Evolutionary conservation across 2,888 invertebrate species (phyloP), one percentile per base, ranked within the genome.

Genomic region (Chloromyia formosa): DNA sequence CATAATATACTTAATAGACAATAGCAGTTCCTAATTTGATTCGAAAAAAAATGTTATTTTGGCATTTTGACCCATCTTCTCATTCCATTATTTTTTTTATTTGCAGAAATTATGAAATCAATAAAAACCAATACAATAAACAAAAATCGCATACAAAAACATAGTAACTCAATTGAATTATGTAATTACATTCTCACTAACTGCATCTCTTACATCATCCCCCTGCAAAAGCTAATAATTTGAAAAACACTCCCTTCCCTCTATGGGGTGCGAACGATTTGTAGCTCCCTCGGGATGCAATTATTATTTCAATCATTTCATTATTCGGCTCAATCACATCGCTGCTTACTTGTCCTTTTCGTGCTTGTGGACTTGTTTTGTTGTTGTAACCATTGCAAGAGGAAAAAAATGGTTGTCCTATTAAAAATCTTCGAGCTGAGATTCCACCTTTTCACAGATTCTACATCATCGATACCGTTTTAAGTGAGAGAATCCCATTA

Each of bases 281-380:
- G 27, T 23, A 23, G 27, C 22, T 60, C 60, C 60, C 60, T 23
- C 23, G 60, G 10, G 60, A 60, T 9, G 9, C 60, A 60, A 60
- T 60, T 60, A 60, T 60, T 60, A 23, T 60, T 22, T 60, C 60
- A 60, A 60, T 60, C 23, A 60, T 9, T 60, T 60, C 23, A 23
- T 60, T 23, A 23, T 23, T 23, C 7, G 5, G 7, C 60, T 60
- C 1, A 60, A 60, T 60, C 22, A 60, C 5, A 23, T 14, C n/a
- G 12, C 23, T 23, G 2, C 14, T 49, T 49, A n/a, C 27, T 35
- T 35, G 27, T 7, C 27, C 27, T 35, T 35, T 35, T 35, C 27
- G 3, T 35, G 27, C 27, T 7, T 4, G 27, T 7, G 7, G 7
- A 35, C 27, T 2, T 35, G 7, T 35, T 4, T 35, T 35, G 2